Base-by-base conservation (phyloP, 2,888 invertebrate species). In the Phasia obesa region DNA sequence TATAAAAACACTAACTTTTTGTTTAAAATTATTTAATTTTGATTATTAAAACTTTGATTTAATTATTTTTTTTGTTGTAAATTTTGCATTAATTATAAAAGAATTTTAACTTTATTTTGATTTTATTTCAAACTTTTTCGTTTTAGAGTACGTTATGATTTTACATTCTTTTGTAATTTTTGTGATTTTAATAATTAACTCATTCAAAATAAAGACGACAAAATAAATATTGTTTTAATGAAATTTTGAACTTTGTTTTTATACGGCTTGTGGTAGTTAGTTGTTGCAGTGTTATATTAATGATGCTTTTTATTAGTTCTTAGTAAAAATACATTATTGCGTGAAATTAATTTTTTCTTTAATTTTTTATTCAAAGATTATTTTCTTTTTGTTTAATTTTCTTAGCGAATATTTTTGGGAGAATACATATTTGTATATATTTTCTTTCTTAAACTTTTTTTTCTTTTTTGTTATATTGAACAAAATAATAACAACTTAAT, bases 401-500 rank as follows among this genome's bases (percentile, higher is more conserved):
- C 67, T 73, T 42, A 62, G 35, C 19, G 19, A 15, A 49, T 49
- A 35, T 59, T 73, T 53, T 65, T 55, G 17, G 62, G 35, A 11
- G 11, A 59, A 67, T 47, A 42, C 73, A 67, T 74, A 59, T 81
- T n/a, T n/a, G n/a, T n/a, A n/a, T n/a, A 60, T 49, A 75, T 67
- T 73, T 65, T 64, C 65, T 80, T 74, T 67, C 69, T 64, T 69
- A 25, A 69, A 27, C 38, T 55, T 70, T 25, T 79, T 81, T 76
- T 79, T 67, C 60, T 84, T 59, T 84, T 87, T 87, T 81, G 81
- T 86, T 86, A 86, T 84, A 79, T 76, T 79, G 83, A 87, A 90
- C 90, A 90, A 90, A 90, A 90, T 90, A 90, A 90, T 90, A 90
- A 90, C 91, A 91, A 90, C 90, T 90, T 90, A 90, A 91, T 87